A percentile compares a stretch with the other conserved stretches of the same genome.
Conservation (phyloP, 2,888 invertebrate species). For the Spatulosminthurus flaviceps region DNA sequence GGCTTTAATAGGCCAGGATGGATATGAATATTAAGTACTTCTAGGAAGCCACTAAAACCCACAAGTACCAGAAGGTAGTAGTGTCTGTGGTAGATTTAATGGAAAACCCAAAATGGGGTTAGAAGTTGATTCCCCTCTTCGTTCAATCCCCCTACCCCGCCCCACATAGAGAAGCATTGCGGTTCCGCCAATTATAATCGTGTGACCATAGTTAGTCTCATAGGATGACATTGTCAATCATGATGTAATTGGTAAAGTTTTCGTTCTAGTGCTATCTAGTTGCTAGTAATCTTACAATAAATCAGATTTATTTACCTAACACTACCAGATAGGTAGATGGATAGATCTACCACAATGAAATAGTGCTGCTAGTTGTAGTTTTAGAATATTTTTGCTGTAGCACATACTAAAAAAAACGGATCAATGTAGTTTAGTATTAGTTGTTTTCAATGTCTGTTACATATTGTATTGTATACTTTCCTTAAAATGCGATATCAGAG, state of each 20-base stretch:
- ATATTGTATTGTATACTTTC: neutral
- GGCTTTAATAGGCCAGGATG: constrained; percentile 47
- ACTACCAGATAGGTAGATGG: neutral
- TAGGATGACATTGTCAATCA: constrained; percentile 31
- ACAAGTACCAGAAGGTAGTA: no score
- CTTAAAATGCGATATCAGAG: neutral
- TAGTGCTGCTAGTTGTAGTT: constrained; percentile 3
- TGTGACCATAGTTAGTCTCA: neutral
- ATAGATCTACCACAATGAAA: neutral
- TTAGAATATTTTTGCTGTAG: neutral
- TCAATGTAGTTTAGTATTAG: neutral
- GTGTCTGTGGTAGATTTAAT: no score
- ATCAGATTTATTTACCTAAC: neutral
- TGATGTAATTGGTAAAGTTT: constrained; percentile 28
- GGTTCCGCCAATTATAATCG: no score
- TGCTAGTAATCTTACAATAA: constrained; percentile 19
- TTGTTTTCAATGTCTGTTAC: neutral
- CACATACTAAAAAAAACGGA: neutral
- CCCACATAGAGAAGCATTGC: no score
- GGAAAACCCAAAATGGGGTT: no score
- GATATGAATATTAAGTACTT: constrained; percentile 27
- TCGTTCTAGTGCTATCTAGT: constrained; percentile 46
- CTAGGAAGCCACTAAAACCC: no score
- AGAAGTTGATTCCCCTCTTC: no score
- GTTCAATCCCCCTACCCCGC: no score